A percentile compares a stretch with the other conserved stretches of the same genome.
Conservation (phyloP, 1,140 invertebrate species). For the Drosophila bifasciata region DNA sequence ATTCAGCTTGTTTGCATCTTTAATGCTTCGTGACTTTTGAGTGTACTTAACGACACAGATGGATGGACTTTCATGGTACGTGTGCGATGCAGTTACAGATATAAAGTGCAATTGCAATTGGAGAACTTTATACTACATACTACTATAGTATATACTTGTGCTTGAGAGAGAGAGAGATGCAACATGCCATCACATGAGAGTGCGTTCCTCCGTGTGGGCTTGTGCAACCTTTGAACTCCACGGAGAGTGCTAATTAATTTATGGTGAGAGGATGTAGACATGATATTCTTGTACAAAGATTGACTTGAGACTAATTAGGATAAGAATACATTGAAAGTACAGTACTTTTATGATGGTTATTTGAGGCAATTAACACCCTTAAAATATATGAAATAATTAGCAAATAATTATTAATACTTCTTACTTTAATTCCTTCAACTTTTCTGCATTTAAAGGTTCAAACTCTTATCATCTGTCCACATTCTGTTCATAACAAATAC, state of each 20-base stretch:
- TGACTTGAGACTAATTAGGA: background rate
- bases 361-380: no score
- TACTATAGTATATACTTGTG: no score
- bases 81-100: conserved; percentile 63
- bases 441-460: no score
- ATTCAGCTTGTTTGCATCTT: conserved; percentile 82
- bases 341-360: no score
- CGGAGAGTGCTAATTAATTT: conserved; percentile 61
- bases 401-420: no score
- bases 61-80: conserved; percentile 57
- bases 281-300: conserved; percentile 24
- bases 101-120: conserved; percentile 40
- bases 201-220: conserved; percentile 16
- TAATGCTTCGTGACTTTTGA: conserved; percentile 79
- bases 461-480: no score
- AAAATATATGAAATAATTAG: no score
- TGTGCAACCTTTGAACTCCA: conserved; percentile 29
- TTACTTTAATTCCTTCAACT: no score
- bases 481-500: background rate
- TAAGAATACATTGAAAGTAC: no score
- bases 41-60: conserved; percentile 79
- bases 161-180: no score
- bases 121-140: no score
- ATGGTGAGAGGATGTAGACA: conserved; percentile 44
- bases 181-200: conserved; percentile 2